phyloP scores from a whole-genome alignment of 2,888 invertebrate species.

The Dioctria rufipes region DNA sequence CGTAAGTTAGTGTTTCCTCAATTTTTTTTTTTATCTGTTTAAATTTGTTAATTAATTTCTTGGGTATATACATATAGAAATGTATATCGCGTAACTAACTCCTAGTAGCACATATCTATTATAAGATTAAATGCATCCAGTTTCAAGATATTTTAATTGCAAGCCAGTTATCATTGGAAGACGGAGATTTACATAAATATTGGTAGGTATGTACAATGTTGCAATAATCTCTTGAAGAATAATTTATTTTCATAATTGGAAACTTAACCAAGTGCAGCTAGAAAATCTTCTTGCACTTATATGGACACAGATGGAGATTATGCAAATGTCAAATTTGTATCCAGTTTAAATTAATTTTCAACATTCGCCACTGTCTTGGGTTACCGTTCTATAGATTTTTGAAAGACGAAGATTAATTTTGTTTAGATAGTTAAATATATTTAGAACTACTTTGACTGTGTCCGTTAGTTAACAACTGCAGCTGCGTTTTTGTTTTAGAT shows the following conservation, averaged over 20 bases:
- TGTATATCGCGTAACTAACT: background rate
- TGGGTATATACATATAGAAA: background rate
- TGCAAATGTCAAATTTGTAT: slow-evolving; percentile 15
- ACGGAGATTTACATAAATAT: background rate
- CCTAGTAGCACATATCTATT: background rate
- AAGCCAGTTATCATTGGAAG: slow-evolving; percentile 30
- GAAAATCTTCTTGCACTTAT: background rate
- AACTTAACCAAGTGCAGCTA: background rate
- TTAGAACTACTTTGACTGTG: no score
- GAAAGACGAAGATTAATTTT: no score
- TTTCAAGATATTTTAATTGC: slow-evolving; percentile 40
- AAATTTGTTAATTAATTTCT: background rate
- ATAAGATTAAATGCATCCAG: background rate
- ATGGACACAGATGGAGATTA: slow-evolving; percentile 7
- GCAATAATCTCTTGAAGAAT: slow-evolving; percentile 16
- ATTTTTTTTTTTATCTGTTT: slow-evolving; percentile 15
- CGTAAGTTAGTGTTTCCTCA: background rate
- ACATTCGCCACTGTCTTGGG: background rate
- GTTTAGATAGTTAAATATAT: no score
- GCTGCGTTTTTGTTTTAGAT: no score
- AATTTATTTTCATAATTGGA: slow-evolving; percentile 36
- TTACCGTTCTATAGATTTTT: no score
- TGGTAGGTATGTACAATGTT: slow-evolving; percentile 10
- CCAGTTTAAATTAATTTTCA: slow-evolving; percentile 16
- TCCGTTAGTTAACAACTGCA: no score